These are phyloP conservation scores for Lepidocyrtoides sp. DNA, from an alignment of 2,888 invertebrate species.

Conservation along the genomic window DNA sequence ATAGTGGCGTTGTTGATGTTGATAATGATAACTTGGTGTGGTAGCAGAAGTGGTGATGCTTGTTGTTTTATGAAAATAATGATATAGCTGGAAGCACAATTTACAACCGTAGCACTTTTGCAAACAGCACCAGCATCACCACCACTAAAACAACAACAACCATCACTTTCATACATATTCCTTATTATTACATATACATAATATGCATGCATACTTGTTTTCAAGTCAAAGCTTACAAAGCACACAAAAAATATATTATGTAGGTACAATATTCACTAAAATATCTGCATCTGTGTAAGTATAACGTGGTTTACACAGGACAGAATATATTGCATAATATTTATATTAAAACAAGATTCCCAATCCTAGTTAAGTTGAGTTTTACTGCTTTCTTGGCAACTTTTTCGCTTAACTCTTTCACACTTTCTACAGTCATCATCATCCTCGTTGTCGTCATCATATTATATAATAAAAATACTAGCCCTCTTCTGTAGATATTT, in stretches of 20 bases:
- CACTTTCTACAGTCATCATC: constrained; percentile 48
- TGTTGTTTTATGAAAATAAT: constrained; percentile 44
- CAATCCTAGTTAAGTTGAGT: constrained; percentile 44
- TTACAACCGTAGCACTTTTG: not conserved
- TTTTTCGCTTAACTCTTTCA: constrained; percentile 44
- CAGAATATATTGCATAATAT: too few relatives aligned
- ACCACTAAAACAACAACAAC: not conserved
- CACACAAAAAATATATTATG: too few relatives aligned
- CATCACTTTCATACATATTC: not conserved
- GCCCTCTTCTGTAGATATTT: constrained; percentile 5
- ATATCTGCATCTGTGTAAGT: too few relatives aligned
- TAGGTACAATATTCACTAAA: too few relatives aligned
- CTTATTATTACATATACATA: too few relatives aligned
- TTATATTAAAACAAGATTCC: too few relatives aligned
- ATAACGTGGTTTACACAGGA: too few relatives aligned
- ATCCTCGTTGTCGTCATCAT: constrained; percentile 14
- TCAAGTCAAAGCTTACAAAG: too few relatives aligned
- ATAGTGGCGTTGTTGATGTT: not conserved
- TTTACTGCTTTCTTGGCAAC: constrained; percentile 64
- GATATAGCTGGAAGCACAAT: constrained; percentile 40
- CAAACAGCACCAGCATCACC: not conserved
- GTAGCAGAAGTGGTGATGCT: not conserved
- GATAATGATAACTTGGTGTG: constrained; percentile 4
- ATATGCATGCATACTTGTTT: too few relatives aligned
- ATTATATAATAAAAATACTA: constrained; percentile 29